Evolutionary conservation across 2,113 vertebrate species (phyloP).

Genomic region (Melierax canorus): DNA sequence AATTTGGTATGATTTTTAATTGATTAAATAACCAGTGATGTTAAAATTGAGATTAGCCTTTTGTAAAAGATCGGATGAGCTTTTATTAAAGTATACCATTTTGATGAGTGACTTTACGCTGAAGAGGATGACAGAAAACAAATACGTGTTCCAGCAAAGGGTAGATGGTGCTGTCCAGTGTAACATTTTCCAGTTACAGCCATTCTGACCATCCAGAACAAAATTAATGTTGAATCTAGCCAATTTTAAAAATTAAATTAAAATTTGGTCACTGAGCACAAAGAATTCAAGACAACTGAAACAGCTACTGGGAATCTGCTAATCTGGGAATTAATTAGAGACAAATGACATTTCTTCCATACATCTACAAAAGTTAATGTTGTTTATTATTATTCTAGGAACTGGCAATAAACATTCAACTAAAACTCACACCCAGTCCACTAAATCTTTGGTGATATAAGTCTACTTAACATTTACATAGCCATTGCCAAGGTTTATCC

Average conservation of each 20-base stretch:
- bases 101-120: neutral
- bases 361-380: neutral
- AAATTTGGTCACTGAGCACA: neutral
- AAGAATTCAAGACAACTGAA: neutral
- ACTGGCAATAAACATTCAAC: neutral
- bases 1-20: neutral
- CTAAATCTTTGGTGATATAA: neutral
- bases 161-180: neutral
- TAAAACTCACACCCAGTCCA: neutral
- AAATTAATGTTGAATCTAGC: neutral
- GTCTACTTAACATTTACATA: rapidly evolving
- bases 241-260: neutral
- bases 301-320: neutral
- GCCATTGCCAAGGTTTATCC: neutral
- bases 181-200: neutral
- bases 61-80: neutral
- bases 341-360: neutral
- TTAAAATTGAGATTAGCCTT: neutral
- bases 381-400: neutral
- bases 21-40: neutral
- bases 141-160: neutral
- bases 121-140: neutral
- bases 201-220: neutral
- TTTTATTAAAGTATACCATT: neutral
- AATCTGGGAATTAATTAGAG: neutral